These are phyloP conservation scores for Sericinus montela DNA, from an alignment of 2,888 invertebrate species.

Conservation along the genomic window DNA sequence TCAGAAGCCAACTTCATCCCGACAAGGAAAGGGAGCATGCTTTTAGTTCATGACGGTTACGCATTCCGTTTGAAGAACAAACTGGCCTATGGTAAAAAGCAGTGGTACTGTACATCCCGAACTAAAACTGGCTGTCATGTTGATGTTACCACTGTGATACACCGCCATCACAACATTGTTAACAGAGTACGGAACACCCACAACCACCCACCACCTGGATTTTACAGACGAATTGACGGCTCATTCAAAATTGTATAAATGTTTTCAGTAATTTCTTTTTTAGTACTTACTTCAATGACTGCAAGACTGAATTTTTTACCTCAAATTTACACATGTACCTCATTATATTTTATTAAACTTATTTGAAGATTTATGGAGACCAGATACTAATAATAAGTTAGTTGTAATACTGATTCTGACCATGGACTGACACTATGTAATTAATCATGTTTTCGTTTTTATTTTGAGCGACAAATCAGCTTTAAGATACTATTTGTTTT, in stretches of 20 bases:
- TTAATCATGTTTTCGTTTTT: too few species aligned
- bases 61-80: slow-evolving; percentile 67
- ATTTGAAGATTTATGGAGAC: slow-evolving; percentile 9
- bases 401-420: slow-evolving; percentile 14
- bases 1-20: slow-evolving; percentile 66
- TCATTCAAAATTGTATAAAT: slow-evolving; percentile 59
- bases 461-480: too few species aligned
- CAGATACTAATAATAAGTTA: slow-evolving; percentile 1
- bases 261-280: slow-evolving; percentile 5
- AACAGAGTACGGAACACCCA: slow-evolving; percentile 57
- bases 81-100: slow-evolving; percentile 66
- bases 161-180: slow-evolving; percentile 46
- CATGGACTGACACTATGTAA: slow-evolving; percentile 6
- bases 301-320: slow-evolving; percentile 22
- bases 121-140: slow-evolving; percentile 64
- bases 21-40: slow-evolving; percentile 59
- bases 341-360: slow-evolving; percentile 6
- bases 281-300: slow-evolving; percentile 7
- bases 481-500: not conserved
- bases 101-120: slow-evolving; percentile 67
- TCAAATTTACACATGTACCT: slow-evolving; percentile 18
- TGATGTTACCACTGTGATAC: slow-evolving; percentile 55
- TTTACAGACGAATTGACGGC: slow-evolving; percentile 58
- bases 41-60: slow-evolving; percentile 60
- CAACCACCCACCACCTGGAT: slow-evolving; percentile 61